Evolutionary conservation across 2,888 invertebrate species (phyloP), one percentile per base, ranked within the genome.

Genomic region (Synergus umbraculus): DNA sequence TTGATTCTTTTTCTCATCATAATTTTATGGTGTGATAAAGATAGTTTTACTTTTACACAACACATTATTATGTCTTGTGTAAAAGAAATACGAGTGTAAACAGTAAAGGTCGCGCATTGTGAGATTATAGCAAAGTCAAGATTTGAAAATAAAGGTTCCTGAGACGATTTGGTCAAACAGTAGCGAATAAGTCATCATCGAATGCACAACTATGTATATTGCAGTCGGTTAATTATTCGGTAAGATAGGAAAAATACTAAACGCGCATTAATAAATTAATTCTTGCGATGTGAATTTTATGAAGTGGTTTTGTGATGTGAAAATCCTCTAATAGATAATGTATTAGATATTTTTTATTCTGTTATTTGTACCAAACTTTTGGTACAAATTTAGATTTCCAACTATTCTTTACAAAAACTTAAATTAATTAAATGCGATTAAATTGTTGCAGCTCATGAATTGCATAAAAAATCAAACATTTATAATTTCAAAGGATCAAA

Each of bases 181-280:
- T 65, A 8, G 13, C n/a, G 37, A 7, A 9, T 41, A 41, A 65
- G 13, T 41, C 65, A 81, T 85, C 82, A 83, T 81, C 65, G 84
- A 86, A 85, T 83, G 79, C 46, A 13, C 2, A 46, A 46, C 46
- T 46, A 46, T 29, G 29, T 29, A 29, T 29, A 29, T 29, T 29
- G 5, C 5, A 60, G 60, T 60, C 60, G 10, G 18, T 22, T 60
- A 60, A 18, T 60, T 22, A 5, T 3, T 10, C 9, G 22, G 22
- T 22, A 10, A 60, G 18, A 22, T 60, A 22, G 22, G 4, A 12
- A 22, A 22, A 10, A 18, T 0, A 22, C 12, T 10, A 18, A 37
- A 37, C 4, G 4, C 5, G 12, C 5, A 54, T n/a, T 54, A 12
- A 10, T 9, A 54, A 54, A 54, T n/a, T 54, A n/a, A 54, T n/a